phyloP scores from a whole-genome alignment of 1,140 invertebrate species.

The Cotesia glomerata region DNA sequence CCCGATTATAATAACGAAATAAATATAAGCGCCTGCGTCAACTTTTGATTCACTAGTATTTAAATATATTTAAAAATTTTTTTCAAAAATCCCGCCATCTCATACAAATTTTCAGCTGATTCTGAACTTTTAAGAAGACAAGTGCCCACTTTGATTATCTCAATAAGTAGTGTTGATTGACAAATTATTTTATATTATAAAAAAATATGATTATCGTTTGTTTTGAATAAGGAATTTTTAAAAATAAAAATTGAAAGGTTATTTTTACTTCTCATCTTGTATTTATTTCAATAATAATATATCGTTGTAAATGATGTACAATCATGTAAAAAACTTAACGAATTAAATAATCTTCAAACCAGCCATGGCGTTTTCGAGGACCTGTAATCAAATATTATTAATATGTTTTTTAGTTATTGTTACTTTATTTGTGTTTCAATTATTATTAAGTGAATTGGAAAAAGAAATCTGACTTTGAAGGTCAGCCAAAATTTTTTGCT shows the following conservation, averaged over 20 bases:
- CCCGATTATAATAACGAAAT: too few relatives aligned
- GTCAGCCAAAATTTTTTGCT: too few relatives aligned
- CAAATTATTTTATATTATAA: too few relatives aligned
- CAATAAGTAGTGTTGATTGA: too few relatives aligned
- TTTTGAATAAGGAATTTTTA: neutral
- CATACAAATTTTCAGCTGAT: too few relatives aligned
- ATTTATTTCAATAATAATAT: conserved; percentile 58
- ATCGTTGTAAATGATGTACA: conserved; percentile 51
- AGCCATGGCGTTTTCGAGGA: conserved; percentile 73
- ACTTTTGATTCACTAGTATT: neutral
- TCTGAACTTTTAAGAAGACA: too few relatives aligned
- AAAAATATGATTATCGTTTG: too few relatives aligned
- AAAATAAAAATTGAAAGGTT: neutral
- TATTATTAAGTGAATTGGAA: too few relatives aligned
- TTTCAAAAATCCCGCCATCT: too few relatives aligned
- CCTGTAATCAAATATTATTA: conserved; percentile 50
- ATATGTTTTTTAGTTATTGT: neutral
- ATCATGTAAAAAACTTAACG: conserved; percentile 46
- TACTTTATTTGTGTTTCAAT: too few relatives aligned
- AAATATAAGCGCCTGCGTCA: neutral
- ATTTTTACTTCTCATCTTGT: neutral
- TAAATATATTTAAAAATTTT: neutral
- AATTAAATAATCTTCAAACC: conserved; percentile 69
- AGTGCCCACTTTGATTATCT: too few relatives aligned
- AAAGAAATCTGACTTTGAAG: too few relatives aligned